These are phyloP conservation scores for Eilema griseolum DNA, from an alignment of 2,888 invertebrate genomes.

Conservation along the genomic window DNA sequence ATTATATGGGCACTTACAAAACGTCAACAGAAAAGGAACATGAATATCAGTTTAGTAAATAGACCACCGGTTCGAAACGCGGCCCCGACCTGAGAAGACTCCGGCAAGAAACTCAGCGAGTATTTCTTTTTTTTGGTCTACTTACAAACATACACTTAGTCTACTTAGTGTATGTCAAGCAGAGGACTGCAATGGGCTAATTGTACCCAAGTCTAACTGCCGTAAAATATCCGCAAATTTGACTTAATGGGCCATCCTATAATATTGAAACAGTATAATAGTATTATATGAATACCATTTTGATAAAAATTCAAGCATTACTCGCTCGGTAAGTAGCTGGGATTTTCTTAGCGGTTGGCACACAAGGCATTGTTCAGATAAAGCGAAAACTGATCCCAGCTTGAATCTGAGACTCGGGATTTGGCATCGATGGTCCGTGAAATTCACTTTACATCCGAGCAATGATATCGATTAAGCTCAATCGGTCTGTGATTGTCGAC, in stretches of 20 bases:
- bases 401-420: slow-evolving; percentile 47
- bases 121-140: no score
- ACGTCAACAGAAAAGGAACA: no score
- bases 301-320: slow-evolving; percentile 43
- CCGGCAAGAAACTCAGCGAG: no score
- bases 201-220: background rate
- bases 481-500: slow-evolving; percentile 15
- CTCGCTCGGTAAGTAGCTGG: slow-evolving; percentile 29
- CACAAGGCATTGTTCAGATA: slow-evolving; percentile 73
- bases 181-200: no score
- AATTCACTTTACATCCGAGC: slow-evolving; percentile 41
- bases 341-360: slow-evolving; percentile 52
- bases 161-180: no score
- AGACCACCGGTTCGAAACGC: no score
- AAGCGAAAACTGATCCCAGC: slow-evolving; percentile 69
- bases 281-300: slow-evolving; percentile 31
- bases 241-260: no score
- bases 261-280: background rate
- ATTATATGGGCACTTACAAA: no score
- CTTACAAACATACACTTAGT: no score
- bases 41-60: no score
- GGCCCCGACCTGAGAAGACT: no score
- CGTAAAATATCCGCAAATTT: background rate
- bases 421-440: slow-evolving; percentile 44
- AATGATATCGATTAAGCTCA: slow-evolving; percentile 20